phyloP scores from a whole-genome alignment of 2,888 invertebrate species.

The Andrena fulva region DNA sequence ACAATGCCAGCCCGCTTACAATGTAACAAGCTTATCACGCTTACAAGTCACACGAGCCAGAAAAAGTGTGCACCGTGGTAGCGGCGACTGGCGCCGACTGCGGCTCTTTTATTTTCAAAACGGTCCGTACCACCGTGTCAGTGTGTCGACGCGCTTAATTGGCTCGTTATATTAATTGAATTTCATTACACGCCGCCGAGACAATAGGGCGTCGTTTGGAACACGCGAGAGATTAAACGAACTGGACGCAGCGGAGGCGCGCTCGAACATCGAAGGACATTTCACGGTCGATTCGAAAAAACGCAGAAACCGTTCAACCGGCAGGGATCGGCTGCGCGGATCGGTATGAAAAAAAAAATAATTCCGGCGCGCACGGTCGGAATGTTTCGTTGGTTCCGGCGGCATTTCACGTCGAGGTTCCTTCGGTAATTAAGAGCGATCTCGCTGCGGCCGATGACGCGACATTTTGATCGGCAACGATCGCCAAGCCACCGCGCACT shows the following conservation, averaged over 20 bases:
- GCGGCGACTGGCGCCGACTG: constrained; percentile 44
- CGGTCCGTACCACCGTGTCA: constrained; percentile 69
- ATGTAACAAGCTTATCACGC: constrained; percentile 50
- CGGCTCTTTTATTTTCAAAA: constrained; percentile 44
- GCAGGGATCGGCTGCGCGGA: constrained; percentile 42
- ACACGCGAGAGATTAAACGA: constrained; percentile 67
- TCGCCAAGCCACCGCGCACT: background rate
- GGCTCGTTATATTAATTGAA: constrained; percentile 81
- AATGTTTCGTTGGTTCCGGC: constrained; percentile 31
- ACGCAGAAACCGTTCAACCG: constrained; percentile 65
- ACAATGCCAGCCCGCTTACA: constrained; percentile 57
- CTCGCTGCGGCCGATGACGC: background rate
- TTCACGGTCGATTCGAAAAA: constrained; percentile 69
- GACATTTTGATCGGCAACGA: constrained; percentile 4
- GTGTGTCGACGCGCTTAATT: constrained; percentile 76
- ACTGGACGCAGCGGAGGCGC: constrained; percentile 43
- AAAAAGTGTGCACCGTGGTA: constrained; percentile 41
- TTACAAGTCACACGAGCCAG: constrained; percentile 53
- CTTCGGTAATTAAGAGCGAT: constrained; percentile 57
- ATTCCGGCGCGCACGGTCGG: constrained; percentile 28
- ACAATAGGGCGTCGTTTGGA: constrained; percentile 64
- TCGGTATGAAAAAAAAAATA: constrained; percentile 66
- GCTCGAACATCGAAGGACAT: constrained; percentile 67
- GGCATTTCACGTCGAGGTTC: constrained; percentile 35
- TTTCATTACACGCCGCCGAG: constrained; percentile 70